These are phyloP conservation scores for Cromileptes altivelis DNA, from an alignment of 2,113 vertebrate genomes.

Conservation along the genomic window DNA sequence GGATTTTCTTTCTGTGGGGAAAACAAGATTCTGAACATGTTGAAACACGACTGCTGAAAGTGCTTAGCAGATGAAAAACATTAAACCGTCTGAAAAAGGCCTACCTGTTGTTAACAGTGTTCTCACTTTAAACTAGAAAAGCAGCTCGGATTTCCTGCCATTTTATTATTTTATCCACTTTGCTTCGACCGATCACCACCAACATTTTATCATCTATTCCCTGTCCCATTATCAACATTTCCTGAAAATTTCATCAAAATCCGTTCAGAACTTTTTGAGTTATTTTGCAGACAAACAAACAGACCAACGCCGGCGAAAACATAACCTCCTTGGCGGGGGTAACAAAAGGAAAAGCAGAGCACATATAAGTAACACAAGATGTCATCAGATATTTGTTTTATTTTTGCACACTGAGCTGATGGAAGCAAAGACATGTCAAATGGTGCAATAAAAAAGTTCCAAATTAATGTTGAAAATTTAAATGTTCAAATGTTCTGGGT, in stretches of 20 bases:
- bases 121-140: conserved; percentile 13
- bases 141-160: too few species aligned
- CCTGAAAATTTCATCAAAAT: too few species aligned
- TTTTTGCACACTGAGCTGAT: not conserved
- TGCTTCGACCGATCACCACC: too few species aligned
- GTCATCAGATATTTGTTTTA: not conserved
- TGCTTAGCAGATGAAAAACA: conserved; percentile 31
- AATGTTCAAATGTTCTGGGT: too few species aligned
- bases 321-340: too few species aligned
- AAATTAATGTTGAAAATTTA: too few species aligned
- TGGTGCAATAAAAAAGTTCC: not conserved
- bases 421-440: not conserved
- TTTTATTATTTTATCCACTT: too few species aligned
- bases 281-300: too few species aligned
- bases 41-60: conserved; percentile 44
- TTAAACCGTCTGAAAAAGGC: conserved; percentile 1
- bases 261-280: too few species aligned
- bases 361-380: not conserved
- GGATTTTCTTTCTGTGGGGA: conserved; percentile 37
- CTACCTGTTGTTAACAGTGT: conserved; percentile 14
- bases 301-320: too few species aligned
- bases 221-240: too few species aligned
- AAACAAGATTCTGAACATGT: conserved; percentile 68
- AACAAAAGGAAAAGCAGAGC: not conserved
- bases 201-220: too few species aligned